Evolutionary conservation across 2,888 invertebrate species (phyloP).

Genomic region (Metallyticus violacea): DNA sequence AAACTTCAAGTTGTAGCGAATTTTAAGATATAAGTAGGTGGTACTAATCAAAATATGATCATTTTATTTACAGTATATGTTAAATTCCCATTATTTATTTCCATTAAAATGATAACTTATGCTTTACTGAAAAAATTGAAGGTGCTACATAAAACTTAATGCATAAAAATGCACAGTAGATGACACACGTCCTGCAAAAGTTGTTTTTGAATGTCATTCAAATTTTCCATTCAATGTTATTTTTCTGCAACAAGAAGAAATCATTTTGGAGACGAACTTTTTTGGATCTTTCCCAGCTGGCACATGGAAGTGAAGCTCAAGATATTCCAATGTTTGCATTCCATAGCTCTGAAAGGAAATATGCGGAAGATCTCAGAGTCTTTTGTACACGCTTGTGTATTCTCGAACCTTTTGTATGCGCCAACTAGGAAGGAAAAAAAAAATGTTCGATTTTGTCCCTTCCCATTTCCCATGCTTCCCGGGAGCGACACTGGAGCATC

Average conservation of each 20-base stretch:
- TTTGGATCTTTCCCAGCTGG: neutral
- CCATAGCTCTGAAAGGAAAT: neutral
- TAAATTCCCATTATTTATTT: too few species aligned
- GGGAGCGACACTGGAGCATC: neutral
- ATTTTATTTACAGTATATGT: too few species aligned
- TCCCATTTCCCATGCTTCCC: neutral
- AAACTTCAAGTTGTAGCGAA: too few species aligned
- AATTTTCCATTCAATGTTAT: too few species aligned
- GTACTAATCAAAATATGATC: too few species aligned
- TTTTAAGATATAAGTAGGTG: too few species aligned
- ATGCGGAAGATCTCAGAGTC: neutral
- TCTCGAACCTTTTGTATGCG: neutral
- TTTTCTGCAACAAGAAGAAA: neutral
- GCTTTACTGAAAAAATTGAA: too few species aligned
- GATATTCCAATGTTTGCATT: neutral
- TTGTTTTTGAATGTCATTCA: too few species aligned
- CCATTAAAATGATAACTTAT: too few species aligned
- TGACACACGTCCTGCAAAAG: too few species aligned
- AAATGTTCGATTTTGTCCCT: neutral
- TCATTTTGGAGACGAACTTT: neutral
- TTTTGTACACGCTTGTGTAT: neutral
- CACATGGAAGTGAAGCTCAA: neutral
- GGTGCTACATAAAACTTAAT: too few species aligned
- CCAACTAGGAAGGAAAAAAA: neutral
- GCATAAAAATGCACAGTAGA: too few species aligned